Conservation (phyloP, 2,888 invertebrate genomes). For the Patella caerulea region DNA sequence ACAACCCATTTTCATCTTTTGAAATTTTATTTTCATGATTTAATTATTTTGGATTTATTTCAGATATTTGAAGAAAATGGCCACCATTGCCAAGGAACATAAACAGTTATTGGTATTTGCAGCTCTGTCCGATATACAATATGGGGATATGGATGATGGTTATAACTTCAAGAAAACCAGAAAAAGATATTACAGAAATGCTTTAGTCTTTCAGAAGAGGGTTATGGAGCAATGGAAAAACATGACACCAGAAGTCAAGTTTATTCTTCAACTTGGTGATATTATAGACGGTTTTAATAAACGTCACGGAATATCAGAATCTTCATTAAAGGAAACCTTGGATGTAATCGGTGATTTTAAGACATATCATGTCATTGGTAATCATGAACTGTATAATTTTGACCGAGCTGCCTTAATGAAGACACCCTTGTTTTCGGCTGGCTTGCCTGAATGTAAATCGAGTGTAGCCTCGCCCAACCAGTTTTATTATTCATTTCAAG, state of each 20-base stretch:
- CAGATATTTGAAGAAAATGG: not conserved
- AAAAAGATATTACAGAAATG: constrained; percentile 67
- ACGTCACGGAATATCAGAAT: constrained; percentile 42
- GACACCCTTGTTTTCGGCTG: constrained; percentile 47
- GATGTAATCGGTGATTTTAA: constrained; percentile 52
- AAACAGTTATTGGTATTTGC: constrained; percentile 62
- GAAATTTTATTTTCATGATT: too few relatives aligned
- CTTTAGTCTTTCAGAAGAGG: constrained; percentile 59
- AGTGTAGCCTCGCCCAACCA: constrained; percentile 25
- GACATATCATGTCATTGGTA: constrained; percentile 68
- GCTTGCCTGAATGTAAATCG: constrained; percentile 26
- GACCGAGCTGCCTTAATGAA: constrained; percentile 52
- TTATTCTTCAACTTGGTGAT: constrained; percentile 72
- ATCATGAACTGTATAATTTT: constrained; percentile 72
- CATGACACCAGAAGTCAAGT: constrained; percentile 41
- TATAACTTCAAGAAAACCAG: constrained; percentile 62
- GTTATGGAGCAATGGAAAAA: constrained; percentile 65
- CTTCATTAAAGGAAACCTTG: constrained; percentile 57
- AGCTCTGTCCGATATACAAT: constrained; percentile 71
- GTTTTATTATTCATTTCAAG: constrained; percentile 64
- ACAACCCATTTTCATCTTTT: too few relatives aligned
- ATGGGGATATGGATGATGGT: constrained; percentile 70
- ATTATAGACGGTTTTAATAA: constrained; percentile 69
- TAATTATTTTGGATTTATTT: not conserved
- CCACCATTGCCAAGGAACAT: not conserved